Base-by-base conservation (phyloP, 64 coral and sea anemone species). In the Astreopora myriophthalma region DNA sequence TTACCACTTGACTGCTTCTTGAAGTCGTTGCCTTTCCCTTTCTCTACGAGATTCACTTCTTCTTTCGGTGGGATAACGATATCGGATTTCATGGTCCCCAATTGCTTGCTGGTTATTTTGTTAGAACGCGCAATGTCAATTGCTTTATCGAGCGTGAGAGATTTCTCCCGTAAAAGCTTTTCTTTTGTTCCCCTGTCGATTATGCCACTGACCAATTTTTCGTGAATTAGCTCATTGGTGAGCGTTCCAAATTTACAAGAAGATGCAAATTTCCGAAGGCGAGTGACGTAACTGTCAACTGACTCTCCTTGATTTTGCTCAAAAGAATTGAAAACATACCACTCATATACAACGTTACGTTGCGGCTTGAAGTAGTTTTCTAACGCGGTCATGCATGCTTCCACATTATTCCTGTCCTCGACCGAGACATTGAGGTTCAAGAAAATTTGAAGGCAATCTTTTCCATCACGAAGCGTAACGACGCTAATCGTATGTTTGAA, bases 301-400 rank as follows among this genome's bases (percentile, higher is more conserved):
- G 38, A 46, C 76, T 93, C 48, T 61, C 42, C 74, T 87, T 80
- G 57, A 29, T 87, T 85, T 93, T 93, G 85, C 48, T 39, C 76
- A 60, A 84, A 87, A n/a, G 85, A 80, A 30, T 88, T 81, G 28
- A 93, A 87, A 5, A 88, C 75, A 39, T 80, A 71, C 35, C 65
- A 69, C 73, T 80, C 80, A 73, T 85, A 86, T 9, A 87, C 30
- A 20, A 93, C 75, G 64, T 93, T 93, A 67, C 76, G 78, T 44
- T 86, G 75, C 9, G 73, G 61, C 55, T 80, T 93, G 40, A 93
- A 88, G 31, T 88, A 88, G 20, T 6, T 44, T 57, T 88, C 19
- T 13, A 88, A 44, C 35, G 60, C 64, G 10, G 12, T 69, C 0
- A 69, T 40, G 57, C 33, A 85, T 85, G 32, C 32, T 39, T 85